Evolutionary conservation across 2,797 vertebrate species (phyloP), one percentile per base, ranked within the genome.

Genomic region (Euthynnus affinis): DNA sequence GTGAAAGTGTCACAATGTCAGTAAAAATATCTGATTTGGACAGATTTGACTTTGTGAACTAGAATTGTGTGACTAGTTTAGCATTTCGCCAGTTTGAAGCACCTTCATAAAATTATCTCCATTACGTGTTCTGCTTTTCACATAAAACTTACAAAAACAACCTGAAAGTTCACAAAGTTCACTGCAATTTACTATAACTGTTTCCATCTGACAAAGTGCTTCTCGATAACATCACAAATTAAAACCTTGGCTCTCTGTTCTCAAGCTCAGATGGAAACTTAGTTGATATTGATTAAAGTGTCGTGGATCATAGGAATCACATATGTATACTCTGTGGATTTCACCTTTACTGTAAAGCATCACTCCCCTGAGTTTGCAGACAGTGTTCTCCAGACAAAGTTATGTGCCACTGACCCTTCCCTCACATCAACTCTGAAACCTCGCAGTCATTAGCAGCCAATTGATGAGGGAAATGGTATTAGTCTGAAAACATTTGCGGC

Each of bases 401-500:
- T 86, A 89, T 87, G 88, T 73, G 86, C 78, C 82, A 42, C 65
- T 73, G 85, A 91, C 88, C 87, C 81, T 90, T 82, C 81, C 76
- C 81, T 84, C 89, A 83, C 89, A 91, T 94, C 92, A 88, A 76
- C 91, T 90, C 90, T 81, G 88, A 92, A 89, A 86, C 87, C 90
- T 91, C 29, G 74, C 91, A 88, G 92, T 93, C 94, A 94, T 95
- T 95, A 95, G 93, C 82, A 8, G 75, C 74, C 92, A 87, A 95
- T 94, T 95, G 94, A 95, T 95, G 94, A 93, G 88, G 82, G 87
- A 80, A 82, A 88, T 55, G 82, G 85, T 88, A 90, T 92, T 92
- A 92, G 88, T 91, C 88, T 84, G 92, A 91, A 95, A 94, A 92
- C 91, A 94, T 95, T 95, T 91, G 94, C 91, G 78, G 92, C 91